Evolutionary conservation across 2,113 vertebrate species (phyloP).

Genomic region (Lampris incognitus): DNA sequence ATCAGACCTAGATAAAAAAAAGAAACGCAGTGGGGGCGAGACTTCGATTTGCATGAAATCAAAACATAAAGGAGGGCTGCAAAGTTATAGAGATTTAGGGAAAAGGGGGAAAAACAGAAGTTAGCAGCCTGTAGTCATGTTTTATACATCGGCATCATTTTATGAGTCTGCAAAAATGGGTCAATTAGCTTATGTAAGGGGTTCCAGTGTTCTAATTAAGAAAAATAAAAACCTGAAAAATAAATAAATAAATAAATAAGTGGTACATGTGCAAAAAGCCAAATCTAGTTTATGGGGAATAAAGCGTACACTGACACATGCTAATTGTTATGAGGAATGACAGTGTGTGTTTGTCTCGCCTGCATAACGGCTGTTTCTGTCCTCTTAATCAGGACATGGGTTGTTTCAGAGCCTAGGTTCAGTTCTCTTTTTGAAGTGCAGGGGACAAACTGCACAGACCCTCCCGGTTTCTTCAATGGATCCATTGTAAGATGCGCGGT

Average conservation of each 20-base stretch:
- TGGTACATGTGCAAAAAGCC: constrained; percentile 36
- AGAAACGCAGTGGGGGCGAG: neutral
- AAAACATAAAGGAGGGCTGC: constrained; percentile 29
- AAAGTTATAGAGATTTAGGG: constrained; percentile 37
- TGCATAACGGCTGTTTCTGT: constrained; percentile 65
- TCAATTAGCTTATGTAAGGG: constrained; percentile 64
- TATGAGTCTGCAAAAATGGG: constrained; percentile 63
- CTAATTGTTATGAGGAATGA: constrained; percentile 43
- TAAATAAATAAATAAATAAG: constrained; percentile 30
- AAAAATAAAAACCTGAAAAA: too few species aligned
- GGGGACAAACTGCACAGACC: constrained; percentile 72
- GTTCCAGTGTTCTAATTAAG: constrained; percentile 26
- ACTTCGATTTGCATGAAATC: constrained; percentile 29
- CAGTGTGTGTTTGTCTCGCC: constrained; percentile 63
- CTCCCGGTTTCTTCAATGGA: constrained; percentile 65
- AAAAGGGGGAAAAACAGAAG: constrained; percentile 31
- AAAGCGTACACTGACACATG: constrained; percentile 38
- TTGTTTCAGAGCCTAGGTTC: constrained; percentile 54
- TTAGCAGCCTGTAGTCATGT: constrained; percentile 54
- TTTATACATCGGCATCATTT: constrained; percentile 61
- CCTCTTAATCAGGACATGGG: constrained; percentile 64
- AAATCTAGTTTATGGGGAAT: constrained; percentile 24
- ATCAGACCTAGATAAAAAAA: neutral
- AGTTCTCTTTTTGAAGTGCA: constrained; percentile 42
- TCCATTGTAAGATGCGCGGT: constrained; percentile 59